Evolutionary conservation across 2,888 invertebrate species (phyloP).

Genomic region (Helobdella robusta): DNA sequence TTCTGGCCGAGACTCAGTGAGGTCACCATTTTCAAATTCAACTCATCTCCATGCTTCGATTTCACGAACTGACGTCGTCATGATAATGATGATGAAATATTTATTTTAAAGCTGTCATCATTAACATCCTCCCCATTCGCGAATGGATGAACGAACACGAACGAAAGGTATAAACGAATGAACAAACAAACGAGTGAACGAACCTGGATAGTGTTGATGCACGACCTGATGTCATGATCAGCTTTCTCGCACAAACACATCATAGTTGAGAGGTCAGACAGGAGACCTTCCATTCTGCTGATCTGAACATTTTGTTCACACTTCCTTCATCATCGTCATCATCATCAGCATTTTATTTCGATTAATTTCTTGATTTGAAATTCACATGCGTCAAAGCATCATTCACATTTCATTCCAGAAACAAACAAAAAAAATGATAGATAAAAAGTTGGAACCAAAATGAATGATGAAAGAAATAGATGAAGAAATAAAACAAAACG

Average conservation of each 20-base stretch:
- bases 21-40: constrained; percentile 51
- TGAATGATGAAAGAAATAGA: no score
- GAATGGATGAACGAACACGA: no score
- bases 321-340: no score
- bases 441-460: no score
- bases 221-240: constrained; percentile 79
- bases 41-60: constrained; percentile 33
- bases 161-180: background rate
- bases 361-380: no score
- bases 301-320: no score
- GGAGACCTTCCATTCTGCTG: constrained; percentile 58
- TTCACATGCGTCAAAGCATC: no score
- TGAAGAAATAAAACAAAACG: no score
- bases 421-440: no score
- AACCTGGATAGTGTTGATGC: constrained; percentile 75
- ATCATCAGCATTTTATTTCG: no score
- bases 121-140: no score
- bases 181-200: background rate
- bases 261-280: constrained; percentile 62
- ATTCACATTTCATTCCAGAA: no score
- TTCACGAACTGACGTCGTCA: constrained; percentile 24
- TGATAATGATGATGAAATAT: background rate
- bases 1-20: constrained; percentile 70
- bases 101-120: background rate
- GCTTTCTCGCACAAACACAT: constrained; percentile 71